phyloP scores from a whole-genome alignment of 2,797 vertebrate species.

The Alca torda region DNA sequence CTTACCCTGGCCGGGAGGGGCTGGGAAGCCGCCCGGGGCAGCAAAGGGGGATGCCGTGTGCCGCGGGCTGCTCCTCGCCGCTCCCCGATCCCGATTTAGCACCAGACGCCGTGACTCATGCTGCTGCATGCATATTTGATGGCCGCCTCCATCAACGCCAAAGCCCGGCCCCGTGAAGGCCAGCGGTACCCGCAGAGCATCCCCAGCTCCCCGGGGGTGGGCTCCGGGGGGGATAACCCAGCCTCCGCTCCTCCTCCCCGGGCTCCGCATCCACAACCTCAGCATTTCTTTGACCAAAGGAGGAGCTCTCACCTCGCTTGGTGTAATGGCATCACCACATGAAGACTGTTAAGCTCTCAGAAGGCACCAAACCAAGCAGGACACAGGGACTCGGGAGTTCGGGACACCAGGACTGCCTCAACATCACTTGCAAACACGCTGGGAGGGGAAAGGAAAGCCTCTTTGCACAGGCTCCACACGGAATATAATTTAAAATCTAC shows the following conservation, averaged over 20 bases:
- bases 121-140: background rate
- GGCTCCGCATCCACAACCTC: too few species aligned
- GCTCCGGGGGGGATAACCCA: background rate
- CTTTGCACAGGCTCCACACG: background rate
- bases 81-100: background rate
- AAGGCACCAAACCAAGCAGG: background rate
- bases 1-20: background rate
- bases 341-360: background rate
- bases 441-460: background rate
- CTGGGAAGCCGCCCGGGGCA: background rate
- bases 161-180: background rate
- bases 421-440: background rate
- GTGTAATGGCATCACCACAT: background rate
- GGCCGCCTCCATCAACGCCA: rapidly evolving
- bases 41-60: background rate
- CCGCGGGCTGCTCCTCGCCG: background rate
- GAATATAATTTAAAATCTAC: background rate
- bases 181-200: background rate
- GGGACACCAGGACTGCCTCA: too few species aligned
- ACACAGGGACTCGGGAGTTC: background rate
- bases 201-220: background rate
- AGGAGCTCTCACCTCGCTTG: background rate
- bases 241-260: background rate
- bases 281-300: background rate
- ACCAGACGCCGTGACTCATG: rapidly evolving